phyloP scores from a whole-genome alignment of 2,797 vertebrate genomes.

The Centropyge bicolor region DNA sequence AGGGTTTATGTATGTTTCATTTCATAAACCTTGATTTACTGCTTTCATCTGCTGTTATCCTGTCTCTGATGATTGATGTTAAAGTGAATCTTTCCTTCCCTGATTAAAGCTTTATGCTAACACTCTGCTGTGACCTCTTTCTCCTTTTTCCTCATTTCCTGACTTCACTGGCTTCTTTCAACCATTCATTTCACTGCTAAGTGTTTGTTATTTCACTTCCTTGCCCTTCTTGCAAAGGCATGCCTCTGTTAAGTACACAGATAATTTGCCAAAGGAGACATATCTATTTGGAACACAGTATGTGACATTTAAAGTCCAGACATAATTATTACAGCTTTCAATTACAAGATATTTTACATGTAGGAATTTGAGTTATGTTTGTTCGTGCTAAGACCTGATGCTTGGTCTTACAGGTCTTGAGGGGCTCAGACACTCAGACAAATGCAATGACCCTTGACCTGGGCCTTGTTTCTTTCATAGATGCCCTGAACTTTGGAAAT shows the following conservation, averaged over 20 bases:
- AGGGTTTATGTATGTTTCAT: constrained; percentile 47
- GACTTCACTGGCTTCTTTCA: constrained; percentile 45
- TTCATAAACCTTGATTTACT: constrained; percentile 56
- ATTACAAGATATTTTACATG: constrained; percentile 29
- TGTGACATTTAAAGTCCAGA: constrained; percentile 52
- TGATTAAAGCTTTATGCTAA: constrained; percentile 80
- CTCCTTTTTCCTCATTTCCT: constrained; percentile 69
- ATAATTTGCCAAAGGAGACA: constrained; percentile 33
- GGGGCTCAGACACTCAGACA: constrained; percentile 49
- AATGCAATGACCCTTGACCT: constrained; percentile 56
- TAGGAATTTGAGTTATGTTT: constrained; percentile 47
- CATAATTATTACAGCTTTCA: constrained; percentile 19
- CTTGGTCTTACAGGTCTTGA: constrained; percentile 34
- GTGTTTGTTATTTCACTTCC: constrained; percentile 42
- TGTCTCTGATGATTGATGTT: constrained; percentile 54
- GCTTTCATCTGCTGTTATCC: constrained; percentile 45
- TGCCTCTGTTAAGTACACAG: constrained; percentile 2
- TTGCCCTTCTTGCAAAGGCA: constrained; percentile 31
- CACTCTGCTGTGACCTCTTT: constrained; percentile 63
- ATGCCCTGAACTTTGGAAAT: constrained; percentile 38
- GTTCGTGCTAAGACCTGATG: constrained; percentile 43
- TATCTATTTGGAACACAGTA: constrained; percentile 29
- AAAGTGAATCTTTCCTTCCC: constrained; percentile 55
- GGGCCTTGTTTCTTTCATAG: constrained; percentile 37
- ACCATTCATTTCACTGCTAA: constrained; percentile 23